Base-by-base conservation (phyloP, 2,113 vertebrate species). In the Hemibagrus wyckioides region DNA sequence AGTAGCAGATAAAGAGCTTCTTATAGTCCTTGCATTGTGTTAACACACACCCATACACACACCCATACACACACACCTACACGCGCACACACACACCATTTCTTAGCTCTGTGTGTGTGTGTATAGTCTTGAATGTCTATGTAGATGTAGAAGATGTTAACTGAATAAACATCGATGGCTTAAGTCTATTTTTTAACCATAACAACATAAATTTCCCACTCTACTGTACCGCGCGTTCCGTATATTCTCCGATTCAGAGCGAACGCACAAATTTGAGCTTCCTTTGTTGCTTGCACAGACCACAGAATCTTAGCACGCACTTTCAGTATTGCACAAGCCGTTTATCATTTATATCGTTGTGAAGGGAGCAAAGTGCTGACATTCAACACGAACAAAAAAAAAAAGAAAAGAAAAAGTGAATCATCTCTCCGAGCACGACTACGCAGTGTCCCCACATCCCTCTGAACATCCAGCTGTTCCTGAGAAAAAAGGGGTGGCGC, bases 271-370 rank as follows among this genome's bases (percentile, higher is more conserved):
- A 80, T 77, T 10, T 25, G 63, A 79, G 83, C 28, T 25, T 61
- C 67, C 61, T 85, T 76, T 85, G 82, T 63, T 65, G 75, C 83
- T 90, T 83, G 89, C 82, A 79, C 52, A 44, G 84, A 88, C 89
- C 89, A 67, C 89, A 90, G 85, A 88, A 73, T 79, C 84, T 88
- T 80, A 88, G 89, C 75, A 83, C 84, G 86, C 89, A 90, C 86
- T 90, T 90, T 90, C 86, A 86, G 30, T 86, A 86, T 88, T 87
- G 85, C 89, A 90, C 86, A 90, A 57, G 76, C 41, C 52, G 52
- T 88, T 86, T 81, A 71, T 85, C 85, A 67, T 85, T 39, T 84
- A 73, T 84, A 87, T 87, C 67, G 14, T 63, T 77, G 86, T 69
- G 63, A 61, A 59, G n/a, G 63, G 71, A 59, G n/a, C 86, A 69